Evolutionary conservation across 2,888 invertebrate genomes (phyloP).

Genomic region (Aleiodes alternator): DNA sequence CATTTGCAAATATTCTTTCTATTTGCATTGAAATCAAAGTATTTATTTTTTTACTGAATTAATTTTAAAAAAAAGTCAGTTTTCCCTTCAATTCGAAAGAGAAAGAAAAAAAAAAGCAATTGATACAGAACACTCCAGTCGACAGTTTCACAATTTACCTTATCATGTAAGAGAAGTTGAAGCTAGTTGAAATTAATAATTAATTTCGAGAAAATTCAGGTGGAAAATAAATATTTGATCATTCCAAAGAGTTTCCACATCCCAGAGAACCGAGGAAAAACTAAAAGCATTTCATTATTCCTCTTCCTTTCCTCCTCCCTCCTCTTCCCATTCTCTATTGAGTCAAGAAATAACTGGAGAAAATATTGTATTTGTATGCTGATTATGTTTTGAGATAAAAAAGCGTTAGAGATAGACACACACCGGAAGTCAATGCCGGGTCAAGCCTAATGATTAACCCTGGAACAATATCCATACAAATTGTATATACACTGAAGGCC

Average conservation of each 20-base stretch:
- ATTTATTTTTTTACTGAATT: no score
- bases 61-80: no score
- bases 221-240: no score
- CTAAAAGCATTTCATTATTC: not conserved
- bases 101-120: no score
- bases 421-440: slow-evolving; percentile 37
- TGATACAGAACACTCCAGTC: no score
- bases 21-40: not conserved
- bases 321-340: not conserved
- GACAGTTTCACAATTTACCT: no score
- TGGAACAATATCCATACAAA: slow-evolving; percentile 26
- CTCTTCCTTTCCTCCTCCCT: not conserved
- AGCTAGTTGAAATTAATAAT: no score
- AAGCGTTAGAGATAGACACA: slow-evolving; percentile 16
- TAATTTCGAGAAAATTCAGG: no score
- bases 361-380: slow-evolving; percentile 27
- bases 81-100: no score
- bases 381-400: slow-evolving; percentile 5
- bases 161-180: no score
- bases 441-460: slow-evolving; percentile 33
- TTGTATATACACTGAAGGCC: not conserved
- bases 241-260: no score
- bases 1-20: not conserved
- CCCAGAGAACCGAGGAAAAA: not conserved
- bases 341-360: not conserved